A percentile compares a stretch with the other conserved stretches of the same genome.
Evolutionary conservation across 2,113 vertebrate genomes (phyloP).

Genomic region (Nothobranchius kuhntae): DNA sequence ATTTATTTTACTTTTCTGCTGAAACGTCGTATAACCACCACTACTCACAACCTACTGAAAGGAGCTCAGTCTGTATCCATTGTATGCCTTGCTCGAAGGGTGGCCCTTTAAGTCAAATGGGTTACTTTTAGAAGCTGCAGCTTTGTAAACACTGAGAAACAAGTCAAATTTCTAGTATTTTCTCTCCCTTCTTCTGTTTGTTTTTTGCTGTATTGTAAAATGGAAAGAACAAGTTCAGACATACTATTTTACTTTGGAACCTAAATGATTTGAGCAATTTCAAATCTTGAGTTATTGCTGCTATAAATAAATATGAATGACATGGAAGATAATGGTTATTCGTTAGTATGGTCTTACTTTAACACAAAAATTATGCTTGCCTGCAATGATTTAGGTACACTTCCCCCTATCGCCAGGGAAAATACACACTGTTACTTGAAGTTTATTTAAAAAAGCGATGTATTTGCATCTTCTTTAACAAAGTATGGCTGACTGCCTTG

Average conservation of each 20-base stretch:
- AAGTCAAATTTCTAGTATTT: slow-evolving; percentile 44
- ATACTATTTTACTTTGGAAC: slow-evolving; percentile 36
- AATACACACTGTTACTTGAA: too few relatives aligned
- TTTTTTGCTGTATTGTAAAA: slow-evolving; percentile 22
- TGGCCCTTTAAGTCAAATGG: slow-evolving; percentile 38
- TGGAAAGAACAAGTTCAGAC: slow-evolving; percentile 31
- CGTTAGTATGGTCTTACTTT: too few relatives aligned
- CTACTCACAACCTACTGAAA: too few relatives aligned
- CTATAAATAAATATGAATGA: slow-evolving; percentile 7
- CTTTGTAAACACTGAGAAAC: slow-evolving; percentile 48
- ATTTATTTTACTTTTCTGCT: too few relatives aligned
- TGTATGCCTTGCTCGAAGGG: slow-evolving; percentile 44
- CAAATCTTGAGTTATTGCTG: slow-evolving; percentile 23
- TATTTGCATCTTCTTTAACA: too few relatives aligned
- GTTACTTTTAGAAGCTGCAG: slow-evolving; percentile 56
- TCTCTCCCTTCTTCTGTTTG: slow-evolving; percentile 28
- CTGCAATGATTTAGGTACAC: too few relatives aligned
- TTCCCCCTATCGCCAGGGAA: too few relatives aligned
- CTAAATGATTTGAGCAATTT: slow-evolving; percentile 27
- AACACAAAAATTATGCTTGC: too few relatives aligned
- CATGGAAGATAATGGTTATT: too few relatives aligned
- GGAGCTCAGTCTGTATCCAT: slow-evolving; percentile 32
- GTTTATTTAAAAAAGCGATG: too few relatives aligned
- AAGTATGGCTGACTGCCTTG: too few relatives aligned
- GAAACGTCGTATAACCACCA: too few relatives aligned